These are phyloP conservation scores for Brotula barbata DNA, from an alignment of 2,797 vertebrate species.

Conservation along the genomic window DNA sequence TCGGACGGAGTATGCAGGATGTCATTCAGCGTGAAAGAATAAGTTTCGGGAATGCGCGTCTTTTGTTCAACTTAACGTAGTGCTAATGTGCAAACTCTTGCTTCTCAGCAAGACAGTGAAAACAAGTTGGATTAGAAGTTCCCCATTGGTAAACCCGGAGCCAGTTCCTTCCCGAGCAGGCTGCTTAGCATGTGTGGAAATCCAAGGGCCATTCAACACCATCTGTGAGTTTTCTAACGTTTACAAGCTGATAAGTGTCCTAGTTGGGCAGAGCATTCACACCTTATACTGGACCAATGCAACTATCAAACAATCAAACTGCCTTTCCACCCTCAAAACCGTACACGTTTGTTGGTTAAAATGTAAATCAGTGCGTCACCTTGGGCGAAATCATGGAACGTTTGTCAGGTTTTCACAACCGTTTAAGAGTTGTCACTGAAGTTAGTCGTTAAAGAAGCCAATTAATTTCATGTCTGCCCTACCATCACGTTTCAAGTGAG, in stretches of 20 bases:
- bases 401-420: too few relatives aligned
- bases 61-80: constrained; percentile 75
- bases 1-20: constrained; percentile 24
- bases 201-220: constrained; percentile 61
- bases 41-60: constrained; percentile 70
- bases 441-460: too few relatives aligned
- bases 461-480: too few relatives aligned
- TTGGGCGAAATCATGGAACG: too few relatives aligned
- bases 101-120: constrained; percentile 80
- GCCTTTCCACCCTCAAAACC: too few relatives aligned
- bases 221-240: constrained; percentile 56
- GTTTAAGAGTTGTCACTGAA: too few relatives aligned
- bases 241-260: constrained; percentile 67
- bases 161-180: constrained; percentile 41
- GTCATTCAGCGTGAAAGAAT: constrained; percentile 43
- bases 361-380: too few relatives aligned
- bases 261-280: constrained; percentile 55
- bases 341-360: too few relatives aligned
- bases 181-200: constrained; percentile 74
- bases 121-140: constrained; percentile 81
- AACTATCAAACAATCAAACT: neutral
- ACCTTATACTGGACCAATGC: constrained; percentile 58
- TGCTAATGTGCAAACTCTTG: constrained; percentile 73
- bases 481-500: too few relatives aligned
- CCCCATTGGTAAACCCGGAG: constrained; percentile 60